Evolutionary conservation across 2,888 invertebrate species (phyloP), one percentile per base, ranked within the genome.

Genomic region (Troides helena): DNA sequence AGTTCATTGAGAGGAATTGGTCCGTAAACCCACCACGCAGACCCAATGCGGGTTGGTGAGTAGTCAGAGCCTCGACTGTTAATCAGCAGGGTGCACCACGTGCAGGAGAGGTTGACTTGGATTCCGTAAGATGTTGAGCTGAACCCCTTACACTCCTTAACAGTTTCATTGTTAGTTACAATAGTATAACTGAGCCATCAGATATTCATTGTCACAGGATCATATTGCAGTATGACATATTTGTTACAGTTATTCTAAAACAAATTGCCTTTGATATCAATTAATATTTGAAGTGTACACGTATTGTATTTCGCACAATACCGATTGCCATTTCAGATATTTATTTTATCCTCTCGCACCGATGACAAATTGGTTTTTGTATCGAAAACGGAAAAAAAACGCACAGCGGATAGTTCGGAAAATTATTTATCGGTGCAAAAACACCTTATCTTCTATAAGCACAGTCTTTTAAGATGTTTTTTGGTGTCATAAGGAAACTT

Each of bases 271-370:
- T 23, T 36, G 30, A n/a, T 36, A 61, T 36, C 61, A 50, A 67
- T 67, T 25, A 67, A 67, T 67, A 43, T 36, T 67, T 58, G 23
- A 58, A 58, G 21, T 12, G 57, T 4, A 58, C 10, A 14, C 23
- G 57, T 58, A 58, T 23, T 58, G 57, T 23, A 6, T 14, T 2
- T 57, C 21, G 23, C 23, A 58, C 57, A 58, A 58, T 23, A 53
- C 12, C 53, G 53, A 46, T n/a, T 53, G 53, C n/a, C 53, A 53
- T 53, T n/a, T 53, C 53, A n/a, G n/a, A 14, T 46, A 53, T 53
- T n/a, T n/a, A n/a, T 53, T 53, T 53, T 53, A 18, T n/a, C 18
- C 53, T n/a, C n/a, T 7, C 53, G 8, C 53, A 53, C n/a, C 53
- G 53, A 53, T 53, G 53, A 53, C 53, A 18, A 53, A n/a, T 53